phyloP scores from a whole-genome alignment of 2,888 invertebrate species.

The Galerucella calmariensis region DNA sequence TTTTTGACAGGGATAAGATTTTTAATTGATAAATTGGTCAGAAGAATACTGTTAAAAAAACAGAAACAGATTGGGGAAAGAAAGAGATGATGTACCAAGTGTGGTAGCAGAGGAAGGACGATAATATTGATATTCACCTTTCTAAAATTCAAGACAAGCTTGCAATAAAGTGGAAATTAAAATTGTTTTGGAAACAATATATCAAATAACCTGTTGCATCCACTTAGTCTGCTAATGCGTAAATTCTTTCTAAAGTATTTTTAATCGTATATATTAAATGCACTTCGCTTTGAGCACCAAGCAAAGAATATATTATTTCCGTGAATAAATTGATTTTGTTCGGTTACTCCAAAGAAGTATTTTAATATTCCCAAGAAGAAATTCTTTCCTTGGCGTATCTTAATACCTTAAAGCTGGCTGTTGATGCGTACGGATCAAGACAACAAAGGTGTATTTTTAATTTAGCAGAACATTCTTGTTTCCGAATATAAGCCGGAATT shows the following conservation, averaged over 20 bases:
- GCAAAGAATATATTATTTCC: slow-evolving; percentile 11
- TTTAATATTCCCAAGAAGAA: slow-evolving; percentile 27
- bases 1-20: no score
- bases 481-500: slow-evolving; percentile 27
- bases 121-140: no score
- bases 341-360: slow-evolving; percentile 17
- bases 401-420: slow-evolving; percentile 27
- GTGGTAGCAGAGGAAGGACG: no score
- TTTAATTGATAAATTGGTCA: no score
- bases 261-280: slow-evolving; percentile 1
- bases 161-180: no score
- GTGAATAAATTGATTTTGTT: slow-evolving; percentile 20
- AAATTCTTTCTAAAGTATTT: not conserved
- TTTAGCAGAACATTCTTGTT: slow-evolving; percentile 25
- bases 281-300: not conserved
- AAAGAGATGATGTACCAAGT: no score
- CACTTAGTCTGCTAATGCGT: not conserved
- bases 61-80: no score
- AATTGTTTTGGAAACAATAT: not conserved
- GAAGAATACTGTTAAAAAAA: no score
- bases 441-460: slow-evolving; percentile 35
- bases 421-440: slow-evolving; percentile 32
- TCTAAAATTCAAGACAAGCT: no score
- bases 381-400: slow-evolving; percentile 29
- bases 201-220: not conserved